Evolutionary conservation across 2,888 invertebrate genomes (phyloP).

Genomic region (Atethmia centrago): DNA sequence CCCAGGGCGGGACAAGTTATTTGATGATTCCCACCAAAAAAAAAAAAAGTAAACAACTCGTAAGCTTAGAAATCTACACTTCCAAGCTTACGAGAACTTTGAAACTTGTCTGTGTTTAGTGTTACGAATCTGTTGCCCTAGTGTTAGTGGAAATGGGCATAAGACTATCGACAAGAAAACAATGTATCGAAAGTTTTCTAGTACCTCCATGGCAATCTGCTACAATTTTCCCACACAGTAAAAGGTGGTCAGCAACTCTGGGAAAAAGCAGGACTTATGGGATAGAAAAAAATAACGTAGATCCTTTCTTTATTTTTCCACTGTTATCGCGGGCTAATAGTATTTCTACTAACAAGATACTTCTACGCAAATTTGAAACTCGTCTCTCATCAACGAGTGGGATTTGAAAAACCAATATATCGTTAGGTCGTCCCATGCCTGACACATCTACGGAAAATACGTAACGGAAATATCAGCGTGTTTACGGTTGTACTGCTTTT

Average conservation of each 20-base stretch:
- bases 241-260: not conserved
- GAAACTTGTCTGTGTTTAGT: no score
- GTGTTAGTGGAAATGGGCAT: no score
- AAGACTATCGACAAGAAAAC: not conserved
- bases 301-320: not conserved
- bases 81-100: no score
- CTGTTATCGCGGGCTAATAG: not conserved
- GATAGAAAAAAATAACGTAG: no score
- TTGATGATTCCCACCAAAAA: no score
- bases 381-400: not conserved
- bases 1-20: no score
- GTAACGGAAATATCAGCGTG: not conserved
- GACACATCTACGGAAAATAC: not conserved
- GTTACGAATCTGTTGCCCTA: not conserved
- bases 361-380: not conserved
- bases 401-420: not conserved
- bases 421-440: not conserved
- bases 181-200: not conserved
- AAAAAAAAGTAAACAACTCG: no score
- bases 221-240: not conserved
- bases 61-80: not conserved
- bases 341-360: not conserved
- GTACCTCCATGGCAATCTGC: not conserved
- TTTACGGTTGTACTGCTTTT: not conserved
- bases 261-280: not conserved